A percentile compares a stretch with the other conserved stretches of the same genome.
Conservation (phyloP, 2,113 vertebrate species). For the Perca fluviatilis region DNA sequence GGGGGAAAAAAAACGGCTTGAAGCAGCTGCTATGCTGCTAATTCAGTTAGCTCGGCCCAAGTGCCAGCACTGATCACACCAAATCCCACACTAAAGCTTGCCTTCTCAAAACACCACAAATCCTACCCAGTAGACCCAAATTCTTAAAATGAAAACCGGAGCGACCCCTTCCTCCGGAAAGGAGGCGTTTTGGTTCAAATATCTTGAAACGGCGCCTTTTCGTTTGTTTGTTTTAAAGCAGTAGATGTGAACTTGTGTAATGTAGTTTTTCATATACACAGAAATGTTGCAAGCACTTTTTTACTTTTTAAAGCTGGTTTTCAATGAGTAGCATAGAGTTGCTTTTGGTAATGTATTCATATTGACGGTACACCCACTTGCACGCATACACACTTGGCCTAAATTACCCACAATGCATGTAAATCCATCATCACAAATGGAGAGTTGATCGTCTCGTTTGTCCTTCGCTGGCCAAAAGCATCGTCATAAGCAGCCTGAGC, state of each 20-base stretch:
- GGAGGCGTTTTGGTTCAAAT: neutral
- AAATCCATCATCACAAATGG: slow-evolving; percentile 41
- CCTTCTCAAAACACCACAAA: slow-evolving; percentile 41
- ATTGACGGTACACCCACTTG: neutral
- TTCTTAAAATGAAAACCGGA: neutral
- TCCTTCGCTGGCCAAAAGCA: slow-evolving; percentile 15
- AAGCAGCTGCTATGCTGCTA: slow-evolving; percentile 75
- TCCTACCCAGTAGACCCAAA: slow-evolving; percentile 23
- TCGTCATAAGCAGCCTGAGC: slow-evolving; percentile 33
- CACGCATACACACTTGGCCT: too few relatives aligned
- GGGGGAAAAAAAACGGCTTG: slow-evolving; percentile 54
- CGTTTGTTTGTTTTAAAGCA: neutral
- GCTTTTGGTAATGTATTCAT: neutral
- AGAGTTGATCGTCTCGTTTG: slow-evolving; percentile 36
- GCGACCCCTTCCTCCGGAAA: neutral
- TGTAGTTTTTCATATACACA: neutral
- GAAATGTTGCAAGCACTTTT: neutral
- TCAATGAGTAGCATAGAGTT: neutral
- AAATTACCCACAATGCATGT: neutral
- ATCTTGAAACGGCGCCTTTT: neutral
- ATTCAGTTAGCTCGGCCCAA: slow-evolving; percentile 60
- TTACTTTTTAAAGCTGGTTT: neutral
- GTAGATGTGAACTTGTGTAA: neutral
- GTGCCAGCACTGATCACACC: slow-evolving; percentile 53
- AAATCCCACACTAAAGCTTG: slow-evolving; percentile 55